phyloP scores from a whole-genome alignment of 2,888 invertebrate genomes.

The Apamea anceps region DNA sequence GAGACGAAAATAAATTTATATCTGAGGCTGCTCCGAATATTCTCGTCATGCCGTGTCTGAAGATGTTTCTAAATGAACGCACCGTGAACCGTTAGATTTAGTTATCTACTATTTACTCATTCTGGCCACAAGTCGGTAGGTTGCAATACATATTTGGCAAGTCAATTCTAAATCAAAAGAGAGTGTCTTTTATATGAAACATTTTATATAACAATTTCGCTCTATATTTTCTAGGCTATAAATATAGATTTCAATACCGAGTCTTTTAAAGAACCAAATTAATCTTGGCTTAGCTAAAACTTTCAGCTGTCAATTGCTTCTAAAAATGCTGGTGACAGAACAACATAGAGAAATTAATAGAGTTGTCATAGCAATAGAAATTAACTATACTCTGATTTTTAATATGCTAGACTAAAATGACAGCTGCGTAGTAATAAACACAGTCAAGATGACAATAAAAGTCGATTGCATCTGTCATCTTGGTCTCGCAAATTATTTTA shows the following conservation, averaged over 20 bases:
- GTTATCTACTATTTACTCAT: conserved; percentile 35
- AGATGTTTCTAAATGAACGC: conserved; percentile 41
- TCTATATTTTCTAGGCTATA: neutral
- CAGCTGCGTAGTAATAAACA: neutral
- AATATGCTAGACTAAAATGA: neutral
- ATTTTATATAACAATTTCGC: neutral
- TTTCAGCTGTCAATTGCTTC: conserved; percentile 5
- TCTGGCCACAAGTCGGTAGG: conserved; percentile 56
- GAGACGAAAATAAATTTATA: conserved; percentile 75
- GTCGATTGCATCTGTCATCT: neutral
- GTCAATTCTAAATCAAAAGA: neutral
- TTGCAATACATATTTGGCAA: neutral
- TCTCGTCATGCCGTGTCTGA: conserved; percentile 45
- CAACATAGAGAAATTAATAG: conserved; percentile 29
- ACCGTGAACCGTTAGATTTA: conserved; percentile 21
- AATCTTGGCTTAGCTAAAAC: conserved; percentile 11
- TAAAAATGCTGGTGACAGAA: neutral
- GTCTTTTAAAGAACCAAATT: neutral
- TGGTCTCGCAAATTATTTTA: neutral
- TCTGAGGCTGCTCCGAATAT: conserved; percentile 61
- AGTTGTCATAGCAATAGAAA: conserved; percentile 25
- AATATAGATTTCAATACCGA: conserved; percentile 6
- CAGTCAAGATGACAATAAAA: neutral
- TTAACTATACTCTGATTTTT: neutral
- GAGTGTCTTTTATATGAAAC: neutral